Conservation (phyloP, 2,113 vertebrate genomes). For the Gadus chalcogrammus region DNA sequence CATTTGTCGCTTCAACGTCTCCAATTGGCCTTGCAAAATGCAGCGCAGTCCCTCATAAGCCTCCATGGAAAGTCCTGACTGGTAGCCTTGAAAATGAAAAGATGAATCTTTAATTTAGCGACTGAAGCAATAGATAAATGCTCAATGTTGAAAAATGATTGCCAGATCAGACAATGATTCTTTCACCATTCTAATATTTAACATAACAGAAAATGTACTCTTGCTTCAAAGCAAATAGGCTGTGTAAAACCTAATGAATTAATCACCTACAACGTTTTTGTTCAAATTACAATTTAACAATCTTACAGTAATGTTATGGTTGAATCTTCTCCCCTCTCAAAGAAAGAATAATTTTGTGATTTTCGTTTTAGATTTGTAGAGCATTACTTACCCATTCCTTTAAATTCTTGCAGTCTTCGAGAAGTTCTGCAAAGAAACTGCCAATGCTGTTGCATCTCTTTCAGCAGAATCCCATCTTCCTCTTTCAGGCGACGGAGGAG, state of each 20-base stretch:
- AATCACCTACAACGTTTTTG: no score
- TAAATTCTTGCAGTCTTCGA: background rate
- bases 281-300: no score
- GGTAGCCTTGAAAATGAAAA: background rate
- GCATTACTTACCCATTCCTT: background rate
- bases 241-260: no score
- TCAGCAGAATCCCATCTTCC: background rate
- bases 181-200: no score
- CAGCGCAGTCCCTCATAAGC: background rate
- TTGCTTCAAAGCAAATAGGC: no score
- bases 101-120: background rate
- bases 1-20: background rate
- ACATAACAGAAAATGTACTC: no score
- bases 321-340: no score
- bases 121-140: background rate
- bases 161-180: no score
- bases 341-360: background rate
- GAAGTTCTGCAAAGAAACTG: background rate
- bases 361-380: background rate
- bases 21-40: background rate
- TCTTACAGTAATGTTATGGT: no score
- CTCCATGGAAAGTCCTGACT: background rate
- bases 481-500: conserved; percentile 2
- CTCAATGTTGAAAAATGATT: no score
- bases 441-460: conserved; percentile 6